Evolutionary conservation across 1,140 invertebrate species (phyloP).

Genomic region (Conus ventricosus): DNA sequence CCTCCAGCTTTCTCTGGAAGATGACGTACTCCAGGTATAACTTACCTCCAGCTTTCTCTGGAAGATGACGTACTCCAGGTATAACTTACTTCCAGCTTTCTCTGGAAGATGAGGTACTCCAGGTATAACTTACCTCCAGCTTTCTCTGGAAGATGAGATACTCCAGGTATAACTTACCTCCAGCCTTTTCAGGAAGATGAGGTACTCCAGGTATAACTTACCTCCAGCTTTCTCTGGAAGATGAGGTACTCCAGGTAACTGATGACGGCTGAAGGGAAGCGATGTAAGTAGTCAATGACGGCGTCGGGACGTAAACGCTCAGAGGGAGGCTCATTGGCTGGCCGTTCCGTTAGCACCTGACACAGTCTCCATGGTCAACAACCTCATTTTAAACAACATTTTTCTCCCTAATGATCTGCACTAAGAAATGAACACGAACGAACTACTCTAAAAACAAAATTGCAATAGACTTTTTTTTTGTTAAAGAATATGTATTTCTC

Average conservation of each 20-base stretch:
- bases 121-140: constrained; percentile 46
- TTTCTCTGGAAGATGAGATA: constrained; percentile 59
- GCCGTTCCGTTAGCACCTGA: constrained; percentile 74
- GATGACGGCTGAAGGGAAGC: constrained; percentile 73
- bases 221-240: constrained; percentile 68
- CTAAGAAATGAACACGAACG: not conserved
- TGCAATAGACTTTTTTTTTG: too few species aligned
- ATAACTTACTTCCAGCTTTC: too few species aligned
- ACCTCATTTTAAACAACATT: not conserved
- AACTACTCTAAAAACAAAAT: too few species aligned
- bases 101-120: too few species aligned
- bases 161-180: constrained; percentile 35
- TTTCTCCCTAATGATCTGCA: not conserved
- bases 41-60: too few species aligned
- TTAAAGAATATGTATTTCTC: too few species aligned
- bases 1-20: too few species aligned
- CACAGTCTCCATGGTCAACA: constrained; percentile 33
- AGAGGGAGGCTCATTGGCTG: constrained; percentile 63
- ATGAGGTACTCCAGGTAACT: constrained; percentile 77
- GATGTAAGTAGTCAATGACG: constrained; percentile 74
- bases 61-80: too few species aligned
- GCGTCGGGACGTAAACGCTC: constrained; percentile 74
- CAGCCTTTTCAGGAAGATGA: constrained; percentile 62
- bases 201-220: constrained; percentile 23
- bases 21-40: too few species aligned